These are phyloP conservation scores for Athalia cordata DNA, from an alignment of 2,888 invertebrate species.

Conservation along the genomic window DNA sequence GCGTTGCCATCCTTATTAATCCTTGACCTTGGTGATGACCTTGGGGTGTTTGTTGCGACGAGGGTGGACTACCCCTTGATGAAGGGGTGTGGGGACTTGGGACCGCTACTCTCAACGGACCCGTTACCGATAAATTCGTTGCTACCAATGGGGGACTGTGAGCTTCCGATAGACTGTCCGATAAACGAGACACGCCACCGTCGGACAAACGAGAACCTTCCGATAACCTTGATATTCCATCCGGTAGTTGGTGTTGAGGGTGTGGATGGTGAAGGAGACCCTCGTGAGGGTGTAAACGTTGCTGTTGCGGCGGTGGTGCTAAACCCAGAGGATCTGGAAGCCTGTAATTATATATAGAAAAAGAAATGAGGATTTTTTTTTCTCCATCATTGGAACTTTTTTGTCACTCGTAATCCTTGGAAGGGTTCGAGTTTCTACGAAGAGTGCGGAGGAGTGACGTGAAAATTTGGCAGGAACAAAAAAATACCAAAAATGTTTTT, in stretches of 20 bases:
- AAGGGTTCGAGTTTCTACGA: no score
- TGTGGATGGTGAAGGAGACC: slow-evolving; percentile 67
- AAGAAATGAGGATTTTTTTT: background rate
- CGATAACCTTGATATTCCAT: slow-evolving; percentile 70
- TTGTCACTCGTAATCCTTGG: no score
- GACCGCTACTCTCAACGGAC: slow-evolving; percentile 70
- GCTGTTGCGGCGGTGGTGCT: slow-evolving; percentile 61
- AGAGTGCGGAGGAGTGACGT: no score
- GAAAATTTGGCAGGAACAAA: no score
- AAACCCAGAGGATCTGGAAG: slow-evolving; percentile 69
- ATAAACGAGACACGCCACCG: slow-evolving; percentile 69
- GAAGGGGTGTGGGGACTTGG: slow-evolving; percentile 72
- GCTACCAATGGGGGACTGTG: slow-evolving; percentile 72
- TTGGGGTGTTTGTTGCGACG: slow-evolving; percentile 60
- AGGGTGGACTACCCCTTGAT: slow-evolving; percentile 69
- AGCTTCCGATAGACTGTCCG: slow-evolving; percentile 70
- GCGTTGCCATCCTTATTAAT: slow-evolving; percentile 68
- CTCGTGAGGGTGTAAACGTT: slow-evolving; percentile 65
- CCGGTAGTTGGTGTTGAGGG: slow-evolving; percentile 62
- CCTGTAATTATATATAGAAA: slow-evolving; percentile 58
- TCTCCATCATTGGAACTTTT: background rate
- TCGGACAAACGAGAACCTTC: slow-evolving; percentile 70
- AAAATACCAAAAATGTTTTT: background rate
- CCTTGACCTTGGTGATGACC: slow-evolving; percentile 63
- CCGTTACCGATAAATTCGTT: slow-evolving; percentile 71